Evolutionary conservation across 2,888 invertebrate species (phyloP).

Genomic region (Frankliniella fusca): DNA sequence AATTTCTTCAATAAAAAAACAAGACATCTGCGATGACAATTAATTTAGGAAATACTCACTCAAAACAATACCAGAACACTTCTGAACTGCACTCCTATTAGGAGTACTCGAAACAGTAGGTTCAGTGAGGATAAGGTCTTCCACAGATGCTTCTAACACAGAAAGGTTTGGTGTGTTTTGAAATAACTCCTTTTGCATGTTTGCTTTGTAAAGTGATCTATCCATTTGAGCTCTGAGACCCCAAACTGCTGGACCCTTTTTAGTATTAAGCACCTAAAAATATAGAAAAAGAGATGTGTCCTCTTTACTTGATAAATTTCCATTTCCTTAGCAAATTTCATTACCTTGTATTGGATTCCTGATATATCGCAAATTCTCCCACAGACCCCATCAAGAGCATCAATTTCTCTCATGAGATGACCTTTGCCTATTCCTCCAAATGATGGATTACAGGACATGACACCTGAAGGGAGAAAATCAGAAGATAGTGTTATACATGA

Average conservation of each 20-base stretch:
- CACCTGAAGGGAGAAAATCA: slow-evolving; percentile 54
- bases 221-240: slow-evolving; percentile 86
- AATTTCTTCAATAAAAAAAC: slow-evolving; percentile 27
- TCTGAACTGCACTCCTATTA: slow-evolving; percentile 34
- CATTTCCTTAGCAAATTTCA: background rate
- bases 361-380: slow-evolving; percentile 74
- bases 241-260: slow-evolving; percentile 86
- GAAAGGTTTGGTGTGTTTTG: slow-evolving; percentile 59
- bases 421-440: slow-evolving; percentile 92
- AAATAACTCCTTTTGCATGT: slow-evolving; percentile 68
- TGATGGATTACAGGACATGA: slow-evolving; percentile 92
- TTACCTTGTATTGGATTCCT: slow-evolving; percentile 71
- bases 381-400: slow-evolving; percentile 83
- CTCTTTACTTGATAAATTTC: background rate
- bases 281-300: slow-evolving; percentile 20
- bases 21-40: slow-evolving; percentile 29
- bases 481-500: slow-evolving; percentile 28
- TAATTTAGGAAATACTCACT: slow-evolving; percentile 37
- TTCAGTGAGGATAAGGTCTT: slow-evolving; percentile 65
- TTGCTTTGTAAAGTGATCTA: slow-evolving; percentile 67
- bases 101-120: slow-evolving; percentile 46
- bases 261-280: slow-evolving; percentile 63
- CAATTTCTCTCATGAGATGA: slow-evolving; percentile 79
- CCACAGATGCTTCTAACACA: slow-evolving; percentile 67
- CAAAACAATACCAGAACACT: slow-evolving; percentile 42